Evolutionary conservation across 2,113 vertebrate species (phyloP), one percentile per base, ranked within the genome.

Genomic region (Sterna hirundo): DNA sequence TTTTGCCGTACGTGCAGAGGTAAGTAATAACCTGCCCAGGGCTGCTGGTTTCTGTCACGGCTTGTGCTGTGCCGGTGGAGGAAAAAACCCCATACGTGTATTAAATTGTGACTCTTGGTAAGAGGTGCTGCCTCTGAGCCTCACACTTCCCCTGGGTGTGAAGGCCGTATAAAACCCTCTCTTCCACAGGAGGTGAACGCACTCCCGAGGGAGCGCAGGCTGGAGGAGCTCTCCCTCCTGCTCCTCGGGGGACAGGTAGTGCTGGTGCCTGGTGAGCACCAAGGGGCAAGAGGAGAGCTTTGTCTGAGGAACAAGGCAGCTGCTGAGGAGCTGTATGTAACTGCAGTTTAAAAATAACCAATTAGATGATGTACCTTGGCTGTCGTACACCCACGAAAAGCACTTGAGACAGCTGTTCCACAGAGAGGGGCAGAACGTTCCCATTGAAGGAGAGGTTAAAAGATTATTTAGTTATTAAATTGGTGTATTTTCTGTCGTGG

Each of bases 11-110:
- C 3, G 1, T 3, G 8, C 23, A 11, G 16, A 26, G 55, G 55
- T 58, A 7, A 52, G 72, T 13, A 5, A 2, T 1, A 11, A 11
- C 1, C 21, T 5, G 2, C 54, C 12, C 40, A 5, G 47, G 13
- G 17, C 54, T 72, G 72, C 72, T 57, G 32, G 26, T 7, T 44
- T n/a, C 34, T 47, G 11, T 34, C 19, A 14, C 23, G 34, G 15
- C 57, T 36, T 13, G 38, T 25, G 15, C 44, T 15, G 21, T 32
- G 58, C 46, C 21, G 36, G 12, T 23, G 76, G 69, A 23, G 54
- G 9, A 12, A 11, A 29, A 55, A n/a, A 27, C 2, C 1, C 4
- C 1, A 0, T 3, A 1, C 2, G 14, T 32, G 40, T 7, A 7
- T 44, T 22, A 18, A 10, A 15, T 15, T 15, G 22, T 51, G 40